These are phyloP conservation scores for Caenorhabditis parvicauda DNA, from an alignment of 2,888 invertebrate genomes.

Conservation along the genomic window DNA sequence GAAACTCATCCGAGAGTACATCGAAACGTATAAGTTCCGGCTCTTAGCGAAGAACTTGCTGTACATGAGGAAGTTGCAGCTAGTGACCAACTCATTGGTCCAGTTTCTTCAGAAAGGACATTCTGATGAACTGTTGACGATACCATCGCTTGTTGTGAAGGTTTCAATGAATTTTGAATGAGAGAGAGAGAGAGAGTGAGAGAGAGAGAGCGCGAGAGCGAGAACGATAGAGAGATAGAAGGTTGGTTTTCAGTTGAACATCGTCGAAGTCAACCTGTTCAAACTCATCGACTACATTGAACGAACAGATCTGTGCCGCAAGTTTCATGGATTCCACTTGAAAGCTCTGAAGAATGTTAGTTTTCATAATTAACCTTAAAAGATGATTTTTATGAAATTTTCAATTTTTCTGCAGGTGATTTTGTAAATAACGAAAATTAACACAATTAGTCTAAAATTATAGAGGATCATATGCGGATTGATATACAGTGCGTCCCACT, in stretches of 20 bases:
- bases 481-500: too few relatives aligned
- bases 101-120: slow-evolving; percentile 10
- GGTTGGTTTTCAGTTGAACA: slow-evolving; percentile 27
- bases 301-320: slow-evolving; percentile 44
- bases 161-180: too few relatives aligned
- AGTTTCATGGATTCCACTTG: slow-evolving; percentile 44
- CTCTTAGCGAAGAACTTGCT: slow-evolving; percentile 41
- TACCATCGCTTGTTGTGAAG: slow-evolving; percentile 27
- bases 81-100: slow-evolving; percentile 19
- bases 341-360: slow-evolving; percentile 16
- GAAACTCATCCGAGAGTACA: slow-evolving; percentile 39
- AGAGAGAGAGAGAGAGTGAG: too few relatives aligned
- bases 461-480: too few relatives aligned
- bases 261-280: slow-evolving; percentile 48
- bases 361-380: too few relatives aligned
- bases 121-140: slow-evolving; percentile 24
- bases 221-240: neutral
- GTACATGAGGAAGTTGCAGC: slow-evolving; percentile 41
- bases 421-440: neutral
- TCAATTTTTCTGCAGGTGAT: slow-evolving; percentile 8
- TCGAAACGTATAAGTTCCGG: slow-evolving; percentile 22
- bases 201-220: too few relatives aligned
- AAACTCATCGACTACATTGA: slow-evolving; percentile 47
- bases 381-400: neutral
- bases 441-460: too few relatives aligned